Conservation (phyloP, 1,140 invertebrate species). For the Leptoteleia sp. region DNA sequence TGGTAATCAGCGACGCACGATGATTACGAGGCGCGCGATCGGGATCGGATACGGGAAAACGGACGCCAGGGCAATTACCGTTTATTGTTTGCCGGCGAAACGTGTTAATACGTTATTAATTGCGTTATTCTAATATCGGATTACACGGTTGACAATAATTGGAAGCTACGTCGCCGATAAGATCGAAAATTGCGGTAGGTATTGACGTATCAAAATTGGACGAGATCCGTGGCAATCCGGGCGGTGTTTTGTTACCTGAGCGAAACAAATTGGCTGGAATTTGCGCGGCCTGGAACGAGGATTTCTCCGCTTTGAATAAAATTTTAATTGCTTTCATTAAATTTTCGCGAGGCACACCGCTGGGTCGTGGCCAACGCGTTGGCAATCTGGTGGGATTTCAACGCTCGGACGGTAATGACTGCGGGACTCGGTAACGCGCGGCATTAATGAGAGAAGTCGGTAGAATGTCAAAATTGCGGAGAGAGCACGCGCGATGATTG, state of each 20-base stretch:
- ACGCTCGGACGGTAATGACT: conserved; percentile 35
- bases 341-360: too few species aligned
- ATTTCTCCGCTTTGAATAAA: conserved; percentile 27
- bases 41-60: conserved; percentile 14
- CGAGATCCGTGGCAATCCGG: too few species aligned
- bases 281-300: background rate
- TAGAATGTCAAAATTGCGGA: conserved; percentile 33
- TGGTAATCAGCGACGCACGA: conserved; percentile 48
- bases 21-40: conserved; percentile 29
- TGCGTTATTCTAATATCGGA: conserved; percentile 21
- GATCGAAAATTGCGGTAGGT: conserved; percentile 1
- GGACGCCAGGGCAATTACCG: conserved; percentile 29
- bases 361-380: background rate
- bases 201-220: conserved; percentile 31
- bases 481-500: conserved; percentile 22
- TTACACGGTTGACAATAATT: conserved; percentile 21
- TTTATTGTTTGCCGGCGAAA: conserved; percentile 21
- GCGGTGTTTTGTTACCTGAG: conserved; percentile 20
- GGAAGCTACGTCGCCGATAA: background rate
- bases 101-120: conserved; percentile 50
- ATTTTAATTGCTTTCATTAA: conserved; percentile 40
- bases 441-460: conserved; percentile 37
- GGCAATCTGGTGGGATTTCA: conserved; percentile 24
- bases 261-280: background rate
- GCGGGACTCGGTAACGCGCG: conserved; percentile 17